Base-by-base conservation (phyloP, 2,888 invertebrate species). In the Teleiodes luculella region DNA sequence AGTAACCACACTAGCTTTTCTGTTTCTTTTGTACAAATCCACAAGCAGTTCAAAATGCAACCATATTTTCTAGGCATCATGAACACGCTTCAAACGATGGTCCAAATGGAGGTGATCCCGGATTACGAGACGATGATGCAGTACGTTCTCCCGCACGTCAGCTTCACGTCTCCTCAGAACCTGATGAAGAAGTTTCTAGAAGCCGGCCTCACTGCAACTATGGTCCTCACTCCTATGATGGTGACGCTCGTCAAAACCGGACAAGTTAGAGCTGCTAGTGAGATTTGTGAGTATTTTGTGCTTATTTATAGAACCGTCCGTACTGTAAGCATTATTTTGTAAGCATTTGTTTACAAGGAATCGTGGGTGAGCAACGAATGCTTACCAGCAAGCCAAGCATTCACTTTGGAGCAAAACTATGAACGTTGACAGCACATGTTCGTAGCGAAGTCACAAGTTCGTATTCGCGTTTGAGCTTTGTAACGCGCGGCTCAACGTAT, bases 51-150 rank as follows among this genome's bases (percentile, higher is more conserved):
- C 36, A 13, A 36, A 39, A 18, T 11, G 1, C 11, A 8, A 18
- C 4, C 18, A 2, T 6, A n/a, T 20, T 11, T 73, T 64, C 24
- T 66, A 91, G 91, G 91, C 31, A 78, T 94, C 57, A 80, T 93
- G 63, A 84, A 86, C 31, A 79, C 91, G 0, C 62, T 94, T 1
- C 65, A 80, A 46, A 85, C 83, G 30, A 93, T 93, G 92, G 63
- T 84, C 0, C 65, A 78, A 1, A 82, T 92, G 71, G 79, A 87
- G 0, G 88, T 93, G 0, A 80, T 79, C 16, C 87, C 92, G 0
- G 92, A 94, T 66, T 83, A 84, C 58, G 91, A 92, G 8, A 93
- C 93, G 0, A 70, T 94, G 47, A 69, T 80, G 28, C 69, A 83
- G 1, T 92, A 92, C 64, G 79, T 92, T 0, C 64, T 93, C 3